Base-by-base conservation (phyloP, 2,888 invertebrate genomes). In the Philereme transversata region DNA sequence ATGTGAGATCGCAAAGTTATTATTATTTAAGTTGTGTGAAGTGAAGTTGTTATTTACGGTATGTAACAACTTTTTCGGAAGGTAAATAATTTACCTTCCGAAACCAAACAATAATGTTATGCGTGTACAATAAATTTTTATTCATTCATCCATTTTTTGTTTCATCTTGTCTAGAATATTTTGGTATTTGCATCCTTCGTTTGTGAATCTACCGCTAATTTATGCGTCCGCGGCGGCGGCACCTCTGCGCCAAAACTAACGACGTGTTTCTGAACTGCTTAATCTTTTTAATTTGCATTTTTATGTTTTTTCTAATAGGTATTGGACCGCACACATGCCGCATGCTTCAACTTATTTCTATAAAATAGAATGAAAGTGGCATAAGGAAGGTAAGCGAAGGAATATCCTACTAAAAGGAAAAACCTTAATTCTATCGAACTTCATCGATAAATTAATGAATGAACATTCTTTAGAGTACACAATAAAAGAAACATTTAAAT, bases 201-300 rank as follows among this genome's bases (percentile, higher is more conserved):
- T 81, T 83, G 79, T 77, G 79, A 83, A 82, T 82, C 78, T 77
- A 74, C 79, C 77, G 81, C 75, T 79, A 83, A 83, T 82, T 76
- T 78, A 84, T 81, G 69, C 77, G 68, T 60, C 36, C 55, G 76
- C 82, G 81, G 81, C 70, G 22, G 76, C 82, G 81, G 81, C 70
- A 60, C 72, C 68, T 79, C 64, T 73, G 60, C 56, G 71, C 70
- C 65, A 73, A 74, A 76, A 70, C 70, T 78, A 79, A 81, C 73
- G 76, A 77, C 60, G 76, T 77, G 78, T 77, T 72, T 72, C 55
- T 9, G 47, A 73, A 62, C 54, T 62, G 45, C 51, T 51, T 66
- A 66, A 64, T 65, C 60, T 74, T 72, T 72, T 70, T 64, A 64
- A 71, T 73, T 71, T 72, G 70, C 62, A 72, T 71, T 71, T 60